These are phyloP conservation scores for Dioctria rufipes DNA, from an alignment of 2,888 invertebrate genomes.

Conservation along the genomic window DNA sequence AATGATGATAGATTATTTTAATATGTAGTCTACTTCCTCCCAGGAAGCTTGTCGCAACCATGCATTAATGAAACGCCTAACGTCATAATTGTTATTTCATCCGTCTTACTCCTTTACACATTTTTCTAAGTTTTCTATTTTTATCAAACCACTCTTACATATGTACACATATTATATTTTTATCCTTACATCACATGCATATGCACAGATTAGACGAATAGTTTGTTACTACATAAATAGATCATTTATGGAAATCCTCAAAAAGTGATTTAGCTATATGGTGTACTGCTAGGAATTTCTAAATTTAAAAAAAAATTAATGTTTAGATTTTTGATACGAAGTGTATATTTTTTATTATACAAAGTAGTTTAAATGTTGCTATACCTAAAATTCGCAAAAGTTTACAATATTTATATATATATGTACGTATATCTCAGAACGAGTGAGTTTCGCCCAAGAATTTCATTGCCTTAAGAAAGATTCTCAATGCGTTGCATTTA, in stretches of 20 bases:
- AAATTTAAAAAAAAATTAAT: slow-evolving; percentile 8
- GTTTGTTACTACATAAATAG: slow-evolving; percentile 41
- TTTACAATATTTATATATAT: neutral
- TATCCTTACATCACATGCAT: too few relatives aligned
- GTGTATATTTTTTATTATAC: slow-evolving; percentile 37
- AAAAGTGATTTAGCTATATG: slow-evolving; percentile 40
- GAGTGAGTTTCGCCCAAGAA: too few relatives aligned
- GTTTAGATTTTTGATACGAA: slow-evolving; percentile 49
- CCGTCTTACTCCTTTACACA: neutral
- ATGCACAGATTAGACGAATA: too few relatives aligned
- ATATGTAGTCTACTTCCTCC: neutral
- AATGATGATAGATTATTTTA: slow-evolving; percentile 1
- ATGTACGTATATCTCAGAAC: too few relatives aligned
- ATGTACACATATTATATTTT: too few relatives aligned
- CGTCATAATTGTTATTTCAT: neutral
- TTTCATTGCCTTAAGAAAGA: too few relatives aligned
- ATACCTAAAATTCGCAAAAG: neutral
- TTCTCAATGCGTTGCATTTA: too few relatives aligned
- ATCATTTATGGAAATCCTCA: slow-evolving; percentile 17
- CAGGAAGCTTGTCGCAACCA: slow-evolving; percentile 15
- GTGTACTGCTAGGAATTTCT: slow-evolving; percentile 4
- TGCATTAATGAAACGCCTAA: slow-evolving; percentile 15
- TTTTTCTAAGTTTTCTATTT: neutral
- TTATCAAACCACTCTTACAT: neutral
- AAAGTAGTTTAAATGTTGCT: slow-evolving; percentile 32